Evolutionary conservation across 2,113 vertebrate species (phyloP).

Genomic region (Columba janthina): DNA sequence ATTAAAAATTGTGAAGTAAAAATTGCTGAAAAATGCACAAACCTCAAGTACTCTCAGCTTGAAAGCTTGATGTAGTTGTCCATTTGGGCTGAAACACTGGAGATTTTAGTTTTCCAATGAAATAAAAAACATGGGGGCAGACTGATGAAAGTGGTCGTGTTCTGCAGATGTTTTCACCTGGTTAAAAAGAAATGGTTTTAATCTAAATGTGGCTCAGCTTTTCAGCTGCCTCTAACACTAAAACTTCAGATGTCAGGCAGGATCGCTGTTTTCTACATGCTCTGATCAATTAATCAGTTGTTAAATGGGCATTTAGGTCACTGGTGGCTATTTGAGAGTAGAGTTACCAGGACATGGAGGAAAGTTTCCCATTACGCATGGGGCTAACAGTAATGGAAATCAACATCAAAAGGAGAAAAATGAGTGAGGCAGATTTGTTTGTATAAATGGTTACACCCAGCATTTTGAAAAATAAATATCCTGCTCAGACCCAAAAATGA

Average conservation of each 20-base stretch:
- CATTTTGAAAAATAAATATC: conserved; percentile 50
- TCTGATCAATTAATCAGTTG: not conserved
- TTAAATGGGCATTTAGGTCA: not conserved
- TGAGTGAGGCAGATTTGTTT: conserved; percentile 36
- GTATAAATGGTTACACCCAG: conserved; percentile 40
- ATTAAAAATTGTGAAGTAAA: not conserved
- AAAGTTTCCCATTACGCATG: not conserved
- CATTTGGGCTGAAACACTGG: not conserved
- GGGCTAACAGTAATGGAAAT: conserved; percentile 26
- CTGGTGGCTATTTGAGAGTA: not conserved
- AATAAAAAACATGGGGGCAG: not conserved
- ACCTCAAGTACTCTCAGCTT: not conserved
- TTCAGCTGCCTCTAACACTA: not conserved
- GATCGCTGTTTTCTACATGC: not conserved
- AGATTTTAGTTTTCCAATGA: not conserved
- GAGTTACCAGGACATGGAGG: not conserved
- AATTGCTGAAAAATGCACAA: not conserved
- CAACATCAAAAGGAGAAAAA: conserved; percentile 50
- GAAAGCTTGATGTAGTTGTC: not conserved
- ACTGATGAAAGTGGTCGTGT: not conserved
- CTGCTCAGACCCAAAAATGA: conserved; percentile 20
- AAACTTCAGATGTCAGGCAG: fast-evolving
- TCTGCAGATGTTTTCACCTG: not conserved
- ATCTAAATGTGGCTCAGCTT: not conserved
- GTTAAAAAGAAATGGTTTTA: not conserved